Conservation (phyloP, 2,888 invertebrate genomes). For the Zygothrica quintamaculata region DNA sequence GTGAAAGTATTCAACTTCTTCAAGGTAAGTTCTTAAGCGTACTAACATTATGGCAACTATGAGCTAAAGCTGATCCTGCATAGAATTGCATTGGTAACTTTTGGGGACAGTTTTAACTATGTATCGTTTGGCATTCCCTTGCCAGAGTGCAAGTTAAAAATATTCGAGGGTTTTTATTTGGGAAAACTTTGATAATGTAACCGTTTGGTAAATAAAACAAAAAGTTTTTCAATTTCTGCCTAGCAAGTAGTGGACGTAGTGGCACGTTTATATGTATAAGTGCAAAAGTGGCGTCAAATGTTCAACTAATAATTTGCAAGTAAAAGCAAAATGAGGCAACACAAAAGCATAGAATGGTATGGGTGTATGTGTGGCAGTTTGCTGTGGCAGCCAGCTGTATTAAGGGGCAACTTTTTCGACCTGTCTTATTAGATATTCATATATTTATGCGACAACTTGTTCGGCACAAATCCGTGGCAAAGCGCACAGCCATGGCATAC, state of each 20-base stretch:
- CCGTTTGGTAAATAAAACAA: slow-evolving; percentile 41
- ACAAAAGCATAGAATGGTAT: too few relatives aligned
- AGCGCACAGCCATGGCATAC: slow-evolving; percentile 58
- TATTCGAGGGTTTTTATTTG: slow-evolving; percentile 11
- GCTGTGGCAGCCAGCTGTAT: slow-evolving; percentile 23
- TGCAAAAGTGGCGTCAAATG: slow-evolving; percentile 60
- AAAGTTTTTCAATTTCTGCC: slow-evolving; percentile 60
- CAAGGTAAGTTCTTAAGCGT: slow-evolving; percentile 6
- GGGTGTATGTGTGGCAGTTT: too few relatives aligned
- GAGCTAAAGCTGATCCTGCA: neutral
- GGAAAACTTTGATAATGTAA: slow-evolving; percentile 27
- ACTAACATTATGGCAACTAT: neutral
- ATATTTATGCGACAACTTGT: slow-evolving; percentile 68
- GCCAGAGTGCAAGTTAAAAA: too few relatives aligned
- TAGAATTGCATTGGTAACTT: slow-evolving; percentile 17
- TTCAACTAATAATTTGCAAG: slow-evolving; percentile 70
- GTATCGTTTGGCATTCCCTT: too few relatives aligned
- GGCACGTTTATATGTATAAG: slow-evolving; percentile 35
- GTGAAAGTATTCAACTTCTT: neutral
- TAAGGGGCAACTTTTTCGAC: slow-evolving; percentile 10
- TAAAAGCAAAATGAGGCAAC: slow-evolving; percentile 37
- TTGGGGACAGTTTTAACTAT: slow-evolving; percentile 19
- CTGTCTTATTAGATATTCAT: slow-evolving; percentile 67
- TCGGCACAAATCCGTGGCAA: slow-evolving; percentile 42
- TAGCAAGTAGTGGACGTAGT: slow-evolving; percentile 6